These are phyloP conservation scores for Vespertilio murinus DNA, from an alignment of 2,797 vertebrate species.

Conservation along the genomic window DNA sequence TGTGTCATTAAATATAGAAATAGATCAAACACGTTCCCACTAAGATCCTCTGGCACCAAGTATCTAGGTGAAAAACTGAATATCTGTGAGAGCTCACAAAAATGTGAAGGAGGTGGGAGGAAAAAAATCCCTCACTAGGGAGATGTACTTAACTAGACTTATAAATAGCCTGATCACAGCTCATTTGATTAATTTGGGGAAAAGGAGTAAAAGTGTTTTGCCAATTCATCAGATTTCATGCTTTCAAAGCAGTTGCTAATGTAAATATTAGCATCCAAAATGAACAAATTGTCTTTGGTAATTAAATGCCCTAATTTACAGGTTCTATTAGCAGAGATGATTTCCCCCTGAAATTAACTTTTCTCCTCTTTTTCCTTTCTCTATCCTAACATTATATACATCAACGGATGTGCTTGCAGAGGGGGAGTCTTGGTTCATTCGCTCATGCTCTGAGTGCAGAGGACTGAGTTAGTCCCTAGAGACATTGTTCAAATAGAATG, in stretches of 20 bases:
- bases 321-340: slow-evolving; percentile 65
- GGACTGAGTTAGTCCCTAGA: not conserved
- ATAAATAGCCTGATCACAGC: slow-evolving; percentile 82
- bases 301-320: slow-evolving; percentile 78
- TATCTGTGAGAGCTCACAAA: slow-evolving; percentile 76
- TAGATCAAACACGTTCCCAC: slow-evolving; percentile 82
- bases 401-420: not conserved
- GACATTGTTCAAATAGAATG: not conserved
- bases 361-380: slow-evolving; percentile 48
- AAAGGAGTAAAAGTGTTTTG: slow-evolving; percentile 79
- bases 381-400: slow-evolving; percentile 32
- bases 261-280: slow-evolving; percentile 75
- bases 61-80: slow-evolving; percentile 82
- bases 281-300: slow-evolving; percentile 73
- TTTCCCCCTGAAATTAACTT: slow-evolving; percentile 68
- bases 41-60: slow-evolving; percentile 76
- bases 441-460: not conserved
- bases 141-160: slow-evolving; percentile 83
- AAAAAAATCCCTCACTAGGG: slow-evolving; percentile 71
- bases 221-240: slow-evolving; percentile 76
- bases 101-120: slow-evolving; percentile 19
- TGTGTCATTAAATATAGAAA: slow-evolving; percentile 87
- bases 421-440: not conserved
- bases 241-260: slow-evolving; percentile 64
- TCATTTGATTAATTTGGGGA: slow-evolving; percentile 82